A percentile compares a stretch with the other conserved stretches of the same genome.
These are phyloP conservation scores for Aphidoletes aphidimyza DNA, from an alignment of 2,888 invertebrate species.

Conservation along the genomic window DNA sequence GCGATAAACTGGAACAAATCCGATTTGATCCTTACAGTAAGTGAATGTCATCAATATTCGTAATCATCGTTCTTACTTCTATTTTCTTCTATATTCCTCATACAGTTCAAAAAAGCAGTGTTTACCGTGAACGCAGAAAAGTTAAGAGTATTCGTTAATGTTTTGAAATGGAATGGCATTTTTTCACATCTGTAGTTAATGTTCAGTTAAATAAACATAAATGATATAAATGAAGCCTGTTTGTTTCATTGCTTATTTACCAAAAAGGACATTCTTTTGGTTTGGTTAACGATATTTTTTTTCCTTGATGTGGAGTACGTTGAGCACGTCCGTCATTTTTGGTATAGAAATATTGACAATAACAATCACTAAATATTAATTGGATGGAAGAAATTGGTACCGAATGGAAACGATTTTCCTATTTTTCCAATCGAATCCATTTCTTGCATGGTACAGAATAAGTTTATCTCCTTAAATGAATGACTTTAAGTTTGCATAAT, in stretches of 20 bases:
- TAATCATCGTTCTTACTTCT: slow-evolving; percentile 54
- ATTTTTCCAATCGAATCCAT: too few relatives aligned
- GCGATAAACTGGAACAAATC: slow-evolving; percentile 81
- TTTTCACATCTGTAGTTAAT: neutral
- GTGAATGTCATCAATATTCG: slow-evolving; percentile 62
- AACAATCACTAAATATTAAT: too few relatives aligned
- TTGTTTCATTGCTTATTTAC: neutral
- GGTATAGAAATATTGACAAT: too few relatives aligned
- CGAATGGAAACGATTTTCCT: too few relatives aligned
- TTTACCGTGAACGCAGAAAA: slow-evolving; percentile 81
- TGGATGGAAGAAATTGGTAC: too few relatives aligned
- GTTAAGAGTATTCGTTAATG: slow-evolving; percentile 73
- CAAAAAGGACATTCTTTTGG: too few relatives aligned
- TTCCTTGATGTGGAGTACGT: too few relatives aligned
- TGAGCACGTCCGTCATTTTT: too few relatives aligned
- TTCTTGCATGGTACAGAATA: too few relatives aligned
- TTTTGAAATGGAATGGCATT: neutral
- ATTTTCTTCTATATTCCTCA: slow-evolving; percentile 61
- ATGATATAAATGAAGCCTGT: neutral
- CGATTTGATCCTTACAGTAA: slow-evolving; percentile 83
- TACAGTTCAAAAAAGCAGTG: slow-evolving; percentile 75
- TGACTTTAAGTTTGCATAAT: too few relatives aligned
- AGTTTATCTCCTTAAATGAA: too few relatives aligned
- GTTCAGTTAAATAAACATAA: neutral
- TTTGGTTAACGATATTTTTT: too few relatives aligned